Conservation (phyloP, 2,113 vertebrate genomes). For the Rhombomys opimus region DNA sequence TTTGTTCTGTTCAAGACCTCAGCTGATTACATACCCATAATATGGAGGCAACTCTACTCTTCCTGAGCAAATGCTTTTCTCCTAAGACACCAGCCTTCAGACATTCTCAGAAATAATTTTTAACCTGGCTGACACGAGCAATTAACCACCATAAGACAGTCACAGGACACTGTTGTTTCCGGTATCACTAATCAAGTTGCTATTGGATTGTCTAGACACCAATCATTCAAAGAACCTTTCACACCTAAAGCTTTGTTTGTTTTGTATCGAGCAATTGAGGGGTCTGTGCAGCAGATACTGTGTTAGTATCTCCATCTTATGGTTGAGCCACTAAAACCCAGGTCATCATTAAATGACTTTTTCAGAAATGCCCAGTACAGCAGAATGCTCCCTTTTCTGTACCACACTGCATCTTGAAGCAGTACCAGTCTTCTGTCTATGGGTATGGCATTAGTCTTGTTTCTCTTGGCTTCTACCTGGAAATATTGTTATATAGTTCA, state of each 20-base stretch:
- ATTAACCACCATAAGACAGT: background rate
- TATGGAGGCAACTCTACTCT: background rate
- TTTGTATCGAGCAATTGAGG: background rate
- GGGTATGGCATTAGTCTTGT: background rate
- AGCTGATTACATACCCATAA: background rate
- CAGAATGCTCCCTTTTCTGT: background rate
- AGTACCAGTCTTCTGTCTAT: background rate
- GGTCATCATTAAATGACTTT: background rate
- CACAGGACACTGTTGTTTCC: background rate
- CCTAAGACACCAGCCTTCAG: background rate
- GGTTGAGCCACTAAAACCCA: background rate
- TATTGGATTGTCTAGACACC: background rate
- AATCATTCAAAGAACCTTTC: background rate
- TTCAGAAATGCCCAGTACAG: background rate
- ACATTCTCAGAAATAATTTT: background rate
- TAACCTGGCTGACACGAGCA: background rate
- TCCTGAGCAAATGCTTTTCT: background rate
- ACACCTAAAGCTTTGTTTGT: background rate
- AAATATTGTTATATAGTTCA: background rate
- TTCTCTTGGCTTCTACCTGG: constrained; percentile 19
- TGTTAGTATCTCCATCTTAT: background rate
- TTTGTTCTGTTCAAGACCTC: background rate
- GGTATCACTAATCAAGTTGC: background rate
- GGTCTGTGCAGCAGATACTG: background rate
- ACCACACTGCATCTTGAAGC: background rate